Evolutionary conservation across 1,140 invertebrate genomes (phyloP), one percentile per base, ranked within the genome.

Genomic region (Watersipora subatra): DNA sequence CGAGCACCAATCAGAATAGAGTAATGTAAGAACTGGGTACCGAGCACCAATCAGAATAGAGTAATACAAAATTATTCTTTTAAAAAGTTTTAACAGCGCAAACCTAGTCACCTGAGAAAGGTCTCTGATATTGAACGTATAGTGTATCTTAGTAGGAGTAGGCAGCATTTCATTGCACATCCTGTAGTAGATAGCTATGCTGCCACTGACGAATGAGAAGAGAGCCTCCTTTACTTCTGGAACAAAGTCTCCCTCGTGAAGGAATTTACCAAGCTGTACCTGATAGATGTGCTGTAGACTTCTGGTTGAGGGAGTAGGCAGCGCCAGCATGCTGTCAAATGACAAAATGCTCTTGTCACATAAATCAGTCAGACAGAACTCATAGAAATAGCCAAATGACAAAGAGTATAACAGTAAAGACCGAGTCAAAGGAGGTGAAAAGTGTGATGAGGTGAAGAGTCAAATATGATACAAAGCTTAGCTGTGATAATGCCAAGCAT

Each of bases 71-170:
- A n/a, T n/a, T n/a, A n/a, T n/a, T n/a, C n/a, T n/a, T n/a, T n/a
- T n/a, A n/a, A n/a, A n/a, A n/a, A n/a, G n/a, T n/a, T n/a, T n/a
- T n/a, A n/a, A n/a, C n/a, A n/a, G n/a, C n/a, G n/a, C n/a, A n/a
- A n/a, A n/a, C n/a, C n/a, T n/a, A n/a, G n/a, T n/a, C n/a, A 86
- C 84, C 81, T 87, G 89, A 0, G 89, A 90, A 65, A 92, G 88
- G 74, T 92, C 90, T 66, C 89, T 81, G 65, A 93, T 78, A 77
- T 91, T 92, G 79, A 92, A 92, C n/a, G 90, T 78, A 70, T 92
- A 93, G 75, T 93, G 90, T 73, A 89, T 90, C 76, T 92, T 92
- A 28, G 86, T 71, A 15, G 78, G 79, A 3, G 78, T 80, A 22
- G 75, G 75, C 61, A 75, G 63, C 75, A 78, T 74, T 56, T 66